phyloP scores from a whole-genome alignment of 1,140 invertebrate genomes.

The Melanaphis sacchari region DNA sequence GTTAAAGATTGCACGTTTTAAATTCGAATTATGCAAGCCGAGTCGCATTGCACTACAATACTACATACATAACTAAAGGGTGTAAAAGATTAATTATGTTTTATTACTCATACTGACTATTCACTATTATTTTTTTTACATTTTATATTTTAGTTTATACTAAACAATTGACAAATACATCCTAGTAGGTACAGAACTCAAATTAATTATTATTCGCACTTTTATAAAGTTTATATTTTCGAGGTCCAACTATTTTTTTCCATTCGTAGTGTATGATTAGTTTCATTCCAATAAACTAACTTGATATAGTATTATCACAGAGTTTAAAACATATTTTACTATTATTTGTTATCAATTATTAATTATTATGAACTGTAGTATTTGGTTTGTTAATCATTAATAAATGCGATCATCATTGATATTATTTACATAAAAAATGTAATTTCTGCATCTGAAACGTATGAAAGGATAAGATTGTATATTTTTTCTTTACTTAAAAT shows the following conservation, averaged over 20 bases:
- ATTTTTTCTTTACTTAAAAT: neutral
- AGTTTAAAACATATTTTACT: neutral
- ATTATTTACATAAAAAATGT: neutral
- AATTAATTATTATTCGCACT: neutral
- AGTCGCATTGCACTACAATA: neutral
- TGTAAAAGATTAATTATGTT: neutral
- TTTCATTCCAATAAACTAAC: too few relatives aligned
- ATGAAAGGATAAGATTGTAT: neutral
- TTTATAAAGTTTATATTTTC: too few relatives aligned
- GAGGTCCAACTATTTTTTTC: neutral
- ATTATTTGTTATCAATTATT: neutral
- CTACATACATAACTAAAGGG: neutral
- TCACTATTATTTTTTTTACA: neutral
- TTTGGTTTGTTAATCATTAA: neutral
- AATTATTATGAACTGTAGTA: neutral
- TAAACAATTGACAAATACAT: too few relatives aligned
- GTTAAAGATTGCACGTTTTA: neutral
- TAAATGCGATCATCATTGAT: neutral
- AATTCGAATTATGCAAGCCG: neutral
- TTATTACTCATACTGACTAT: too few relatives aligned
- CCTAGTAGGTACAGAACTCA: neutral
- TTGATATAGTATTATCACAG: neutral
- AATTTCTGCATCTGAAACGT: neutral
- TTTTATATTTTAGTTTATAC: too few relatives aligned
- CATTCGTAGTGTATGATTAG: neutral